These are phyloP conservation scores for Diploptera punctata DNA, from an alignment of 2,888 invertebrate genomes.

Conservation along the genomic window DNA sequence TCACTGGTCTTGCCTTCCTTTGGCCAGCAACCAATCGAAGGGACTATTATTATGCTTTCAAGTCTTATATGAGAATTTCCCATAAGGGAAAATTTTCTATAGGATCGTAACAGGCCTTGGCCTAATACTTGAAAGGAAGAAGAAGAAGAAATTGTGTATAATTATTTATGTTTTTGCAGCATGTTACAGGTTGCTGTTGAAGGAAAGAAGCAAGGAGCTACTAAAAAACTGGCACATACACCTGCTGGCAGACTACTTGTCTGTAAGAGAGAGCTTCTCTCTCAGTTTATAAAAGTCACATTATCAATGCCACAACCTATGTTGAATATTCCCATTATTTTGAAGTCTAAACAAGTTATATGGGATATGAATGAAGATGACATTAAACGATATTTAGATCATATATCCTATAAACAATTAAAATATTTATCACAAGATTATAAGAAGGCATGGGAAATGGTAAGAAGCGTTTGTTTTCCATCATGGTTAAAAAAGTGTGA, in stretches of 20 bases:
- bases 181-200: constrained; percentile 81
- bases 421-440: constrained; percentile 58
- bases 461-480: constrained; percentile 53
- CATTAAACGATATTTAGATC: not conserved
- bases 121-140: too few species aligned
- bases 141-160: too few species aligned
- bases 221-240: constrained; percentile 65
- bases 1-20: too few species aligned
- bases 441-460: constrained; percentile 53
- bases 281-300: constrained; percentile 47
- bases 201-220: constrained; percentile 80
- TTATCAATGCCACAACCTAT: not conserved
- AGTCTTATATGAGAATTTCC: too few species aligned
- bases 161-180: too few species aligned
- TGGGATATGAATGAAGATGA: not conserved
- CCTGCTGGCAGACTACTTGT: constrained; percentile 54
- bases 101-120: too few species aligned
- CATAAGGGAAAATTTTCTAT: too few species aligned
- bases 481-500: constrained; percentile 62
- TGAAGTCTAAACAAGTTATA: not conserved
- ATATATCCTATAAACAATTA: constrained; percentile 54
- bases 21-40: too few species aligned
- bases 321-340: not conserved
- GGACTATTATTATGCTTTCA: too few species aligned
- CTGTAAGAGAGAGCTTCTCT: constrained; percentile 54